These are phyloP conservation scores for Pogonocherus hispidulus DNA, from an alignment of 2,888 invertebrate genomes.

Conservation along the genomic window DNA sequence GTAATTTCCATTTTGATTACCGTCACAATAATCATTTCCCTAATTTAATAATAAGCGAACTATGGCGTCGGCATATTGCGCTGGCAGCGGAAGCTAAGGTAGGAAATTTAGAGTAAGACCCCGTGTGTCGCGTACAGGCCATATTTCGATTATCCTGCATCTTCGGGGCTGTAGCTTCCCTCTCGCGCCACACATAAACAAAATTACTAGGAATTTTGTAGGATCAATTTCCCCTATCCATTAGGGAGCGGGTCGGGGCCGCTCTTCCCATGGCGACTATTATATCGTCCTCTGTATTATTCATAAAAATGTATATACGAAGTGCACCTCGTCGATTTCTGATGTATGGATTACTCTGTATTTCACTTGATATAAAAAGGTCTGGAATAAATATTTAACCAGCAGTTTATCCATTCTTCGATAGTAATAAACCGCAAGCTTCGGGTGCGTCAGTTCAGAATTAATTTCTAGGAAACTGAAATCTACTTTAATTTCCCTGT, in stretches of 20 bases:
- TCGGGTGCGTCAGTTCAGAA: no score
- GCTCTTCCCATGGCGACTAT: slow-evolving; percentile 61
- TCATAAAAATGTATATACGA: slow-evolving; percentile 56
- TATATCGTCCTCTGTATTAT: slow-evolving; percentile 57
- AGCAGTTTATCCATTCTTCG: no score
- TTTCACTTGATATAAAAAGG: no score
- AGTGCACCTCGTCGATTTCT: slow-evolving; percentile 59
- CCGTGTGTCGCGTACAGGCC: slow-evolving; percentile 46
- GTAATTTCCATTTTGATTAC: no score
- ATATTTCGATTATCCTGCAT: slow-evolving; percentile 52
- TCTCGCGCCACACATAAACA: slow-evolving; percentile 53
- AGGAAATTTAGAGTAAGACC: slow-evolving; percentile 27
- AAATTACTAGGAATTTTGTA: slow-evolving; percentile 67
- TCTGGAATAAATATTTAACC: no score
- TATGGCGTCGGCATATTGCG: background rate
- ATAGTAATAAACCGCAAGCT: no score
- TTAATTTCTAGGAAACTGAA: no score
- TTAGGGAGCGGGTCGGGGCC: slow-evolving; percentile 43
- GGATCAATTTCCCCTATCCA: slow-evolving; percentile 49
- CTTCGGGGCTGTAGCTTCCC: slow-evolving; percentile 56
- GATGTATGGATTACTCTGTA: slow-evolving; percentile 50
- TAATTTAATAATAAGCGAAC: background rate
- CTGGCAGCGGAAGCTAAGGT: slow-evolving; percentile 7
- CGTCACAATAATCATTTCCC: background rate
- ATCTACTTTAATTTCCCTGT: no score